Base-by-base conservation (phyloP, 1,140 invertebrate genomes). In the Micrasema longulum region DNA sequence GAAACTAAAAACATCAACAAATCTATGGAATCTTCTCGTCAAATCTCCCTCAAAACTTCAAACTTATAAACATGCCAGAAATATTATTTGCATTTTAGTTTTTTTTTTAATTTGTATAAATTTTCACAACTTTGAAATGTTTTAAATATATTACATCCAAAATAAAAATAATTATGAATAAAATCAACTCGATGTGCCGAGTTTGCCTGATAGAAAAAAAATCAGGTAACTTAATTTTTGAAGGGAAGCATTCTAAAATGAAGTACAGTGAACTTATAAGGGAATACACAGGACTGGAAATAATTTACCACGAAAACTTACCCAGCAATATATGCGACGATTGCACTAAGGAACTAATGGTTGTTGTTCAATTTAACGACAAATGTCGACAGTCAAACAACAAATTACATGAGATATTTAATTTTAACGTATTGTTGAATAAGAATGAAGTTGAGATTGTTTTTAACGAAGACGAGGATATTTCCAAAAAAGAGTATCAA, bases 161-260 rank as follows among this genome's bases (percentile, higher is more conserved):
- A n/a, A n/a, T n/a, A n/a, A n/a, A n/a, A 31, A 31, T 31, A 7
- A 31, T 4, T 7, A 31, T 31, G 26, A 31, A 7, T 31, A 31
- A 31, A 31, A 31, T 31, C 4, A 92, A 31, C 7, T 31, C 26
- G 3, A 31, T 7, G 7, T 31, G 26, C 26, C 26, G 26, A 31
- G 26, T 31, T 4, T 31, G 26, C 26, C 26, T 31, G 26, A 31
- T 31, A 31, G 26, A 31, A 31, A 7, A 31, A 31, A 31, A 31
- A 31, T 31, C 2, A 2, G 26, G 26, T 7, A 31, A 7, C 26
- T 31, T 2, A 4, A 31, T 31, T 31, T 31, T 31, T 31, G 26
- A 31, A 31, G 26, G 3, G 7, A 31, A 31, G 26, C 3, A 31
- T 31, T 31, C 26, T 31, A 7, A 2, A 31, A n/a, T n/a, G 7